Conservation (phyloP, 2,797 vertebrate genomes). For the Acrocephalus scirpaceus region DNA sequence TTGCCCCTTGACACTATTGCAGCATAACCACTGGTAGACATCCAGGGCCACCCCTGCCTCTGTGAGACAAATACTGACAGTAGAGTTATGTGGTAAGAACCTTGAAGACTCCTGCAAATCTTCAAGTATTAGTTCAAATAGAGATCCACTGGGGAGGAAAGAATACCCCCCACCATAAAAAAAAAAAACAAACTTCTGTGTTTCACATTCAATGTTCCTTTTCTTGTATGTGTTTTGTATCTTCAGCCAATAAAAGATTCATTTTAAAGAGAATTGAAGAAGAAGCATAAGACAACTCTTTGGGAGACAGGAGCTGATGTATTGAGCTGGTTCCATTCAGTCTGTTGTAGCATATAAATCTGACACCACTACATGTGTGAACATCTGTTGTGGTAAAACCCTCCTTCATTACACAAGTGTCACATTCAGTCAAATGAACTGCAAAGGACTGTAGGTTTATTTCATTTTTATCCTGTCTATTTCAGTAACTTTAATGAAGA, state of each 20-base stretch:
- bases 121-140: slow-evolving; percentile 13
- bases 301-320: not conserved
- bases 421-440: not conserved
- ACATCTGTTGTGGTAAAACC: not conserved
- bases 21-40: slow-evolving; percentile 39
- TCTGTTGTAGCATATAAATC: slow-evolving; percentile 6
- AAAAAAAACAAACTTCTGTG: no score
- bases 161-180: not conserved
- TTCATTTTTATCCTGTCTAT: not conserved
- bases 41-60: slow-evolving; percentile 56
- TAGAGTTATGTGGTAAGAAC: slow-evolving; percentile 38
- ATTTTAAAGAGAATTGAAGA: slow-evolving; percentile 64
- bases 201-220: slow-evolving; percentile 36
- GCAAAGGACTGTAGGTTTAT: not conserved
- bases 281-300: slow-evolving; percentile 50
- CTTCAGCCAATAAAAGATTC: slow-evolving; percentile 71
- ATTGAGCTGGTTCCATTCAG: not conserved
- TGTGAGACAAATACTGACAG: slow-evolving; percentile 37
- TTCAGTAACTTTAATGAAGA: not conserved
- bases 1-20: not conserved
- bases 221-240: slow-evolving; percentile 62
- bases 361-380: not conserved
- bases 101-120: slow-evolving; percentile 41
- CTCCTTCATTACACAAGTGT: not conserved
- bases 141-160: not conserved